These are phyloP conservation scores for Dendrolimus kikuchii DNA, from an alignment of 1,140 invertebrate genomes.

Conservation along the genomic window DNA sequence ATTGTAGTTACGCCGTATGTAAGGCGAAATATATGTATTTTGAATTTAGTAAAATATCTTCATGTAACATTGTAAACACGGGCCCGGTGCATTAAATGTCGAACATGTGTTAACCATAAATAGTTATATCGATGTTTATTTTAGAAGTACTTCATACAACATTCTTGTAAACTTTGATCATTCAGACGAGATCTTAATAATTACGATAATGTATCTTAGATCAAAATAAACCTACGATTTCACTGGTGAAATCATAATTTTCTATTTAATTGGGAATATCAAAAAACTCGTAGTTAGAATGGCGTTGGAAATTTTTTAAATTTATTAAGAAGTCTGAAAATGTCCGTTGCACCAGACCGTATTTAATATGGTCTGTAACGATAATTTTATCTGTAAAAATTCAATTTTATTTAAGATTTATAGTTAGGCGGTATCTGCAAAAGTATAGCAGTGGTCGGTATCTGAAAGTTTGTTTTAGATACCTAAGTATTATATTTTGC, in stretches of 20 bases:
- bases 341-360: slow-evolving; percentile 40
- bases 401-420: slow-evolving; percentile 59
- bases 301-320: slow-evolving; percentile 49
- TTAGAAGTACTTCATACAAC: too few species aligned
- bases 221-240: slow-evolving; percentile 47
- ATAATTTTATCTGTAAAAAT: slow-evolving; percentile 57
- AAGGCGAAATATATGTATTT: slow-evolving; percentile 34
- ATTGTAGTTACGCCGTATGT: slow-evolving; percentile 47
- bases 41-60: slow-evolving; percentile 13
- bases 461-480: slow-evolving; percentile 32
- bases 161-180: background rate
- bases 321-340: slow-evolving; percentile 51
- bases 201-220: slow-evolving; percentile 12
- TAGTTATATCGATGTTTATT: too few species aligned
- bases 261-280: slow-evolving; percentile 53
- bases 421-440: slow-evolving; percentile 55
- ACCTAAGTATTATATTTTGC: slow-evolving; percentile 26
- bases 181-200: slow-evolving; percentile 6
- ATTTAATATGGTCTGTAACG: slow-evolving; percentile 52
- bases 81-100: slow-evolving; percentile 19
- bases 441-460: slow-evolving; percentile 34
- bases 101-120: background rate
- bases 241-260: slow-evolving; percentile 47
- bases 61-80: slow-evolving; percentile 16
- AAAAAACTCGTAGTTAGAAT: slow-evolving; percentile 51